Percentiles rank a stretch among this genome's conserved stretches.
Evolutionary conservation across 2,797 vertebrate species (phyloP).

Genomic region (Anableps anableps): DNA sequence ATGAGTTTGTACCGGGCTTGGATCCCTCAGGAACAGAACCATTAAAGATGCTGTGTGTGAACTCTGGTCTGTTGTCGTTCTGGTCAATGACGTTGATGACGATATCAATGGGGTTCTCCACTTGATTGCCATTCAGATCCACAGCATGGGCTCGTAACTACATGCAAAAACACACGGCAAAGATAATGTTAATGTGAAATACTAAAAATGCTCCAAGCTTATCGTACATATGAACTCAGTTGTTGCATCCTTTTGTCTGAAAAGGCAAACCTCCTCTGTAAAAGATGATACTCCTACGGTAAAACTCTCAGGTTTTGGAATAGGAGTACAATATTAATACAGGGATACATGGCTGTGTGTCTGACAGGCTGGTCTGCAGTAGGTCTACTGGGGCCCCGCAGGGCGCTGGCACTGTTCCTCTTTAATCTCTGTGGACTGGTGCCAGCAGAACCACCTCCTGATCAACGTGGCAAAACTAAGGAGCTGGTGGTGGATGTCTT

Average conservation of each 20-base stretch:
- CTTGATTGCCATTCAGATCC: constrained; percentile 97
- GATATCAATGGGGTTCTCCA: constrained; percentile 99
- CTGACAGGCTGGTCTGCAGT: not conserved
- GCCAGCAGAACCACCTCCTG: not conserved
- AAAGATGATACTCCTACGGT: no score
- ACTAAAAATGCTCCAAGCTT: not conserved
- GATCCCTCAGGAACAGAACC: constrained; percentile 96
- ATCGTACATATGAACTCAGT: not conserved
- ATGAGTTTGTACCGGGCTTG: constrained; percentile 83
- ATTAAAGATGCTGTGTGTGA: constrained; percentile 92
- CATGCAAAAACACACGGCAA: constrained; percentile 25
- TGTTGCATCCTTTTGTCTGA: not conserved
- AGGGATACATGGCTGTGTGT: not conserved
- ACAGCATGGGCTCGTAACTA: constrained; percentile 96
- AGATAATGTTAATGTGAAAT: not conserved
- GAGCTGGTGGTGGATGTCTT: not conserved
- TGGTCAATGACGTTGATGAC: constrained; percentile 98
- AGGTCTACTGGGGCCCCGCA: no score
- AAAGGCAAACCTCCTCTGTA: no score
- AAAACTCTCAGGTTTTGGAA: no score
- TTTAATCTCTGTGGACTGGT: not conserved
- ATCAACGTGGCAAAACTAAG: not conserved
- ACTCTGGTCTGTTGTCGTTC: constrained; percentile 97
- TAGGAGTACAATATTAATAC: not conserved
- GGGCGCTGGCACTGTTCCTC: not conserved